Conservation (phyloP, 2,797 vertebrate genomes). For the Cetoscarus ocellatus region DNA sequence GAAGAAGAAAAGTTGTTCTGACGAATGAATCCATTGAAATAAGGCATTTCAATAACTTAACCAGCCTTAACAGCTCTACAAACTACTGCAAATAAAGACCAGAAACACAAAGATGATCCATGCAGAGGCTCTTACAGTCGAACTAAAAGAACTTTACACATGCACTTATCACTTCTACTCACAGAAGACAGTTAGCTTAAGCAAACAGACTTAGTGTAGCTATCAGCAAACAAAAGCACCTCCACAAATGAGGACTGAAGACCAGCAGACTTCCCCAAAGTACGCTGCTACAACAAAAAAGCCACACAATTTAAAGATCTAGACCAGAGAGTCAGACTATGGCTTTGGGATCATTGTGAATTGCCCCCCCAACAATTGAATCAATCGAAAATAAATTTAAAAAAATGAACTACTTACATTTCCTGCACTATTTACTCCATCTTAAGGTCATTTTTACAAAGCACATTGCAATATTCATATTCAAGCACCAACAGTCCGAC, state of each 20-base stretch:
- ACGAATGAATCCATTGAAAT: slow-evolving; percentile 43
- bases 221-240: slow-evolving; percentile 11
- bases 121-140: slow-evolving; percentile 23
- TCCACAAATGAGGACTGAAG: slow-evolving; percentile 5
- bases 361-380: no score
- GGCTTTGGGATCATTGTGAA: no score
- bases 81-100: slow-evolving; percentile 30
- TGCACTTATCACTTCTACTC: slow-evolving; percentile 65
- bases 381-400: no score
- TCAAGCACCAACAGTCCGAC: no score
- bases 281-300: slow-evolving; percentile 29
- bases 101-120: slow-evolving; percentile 15
- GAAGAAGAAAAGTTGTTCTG: slow-evolving; percentile 42
- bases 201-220: slow-evolving; percentile 16
- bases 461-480: no score
- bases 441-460: no score
- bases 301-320: slow-evolving; percentile 33
- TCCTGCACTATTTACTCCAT: no score
- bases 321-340: no score
- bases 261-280: slow-evolving; percentile 7
- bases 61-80: slow-evolving; percentile 63
- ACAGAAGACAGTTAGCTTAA: slow-evolving; percentile 23
- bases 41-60: slow-evolving; percentile 51
- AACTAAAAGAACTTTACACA: slow-evolving; percentile 46
- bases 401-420: no score